Base-by-base conservation (phyloP, 2,797 vertebrate genomes). In the Tragelaphus eurycerus region DNA sequence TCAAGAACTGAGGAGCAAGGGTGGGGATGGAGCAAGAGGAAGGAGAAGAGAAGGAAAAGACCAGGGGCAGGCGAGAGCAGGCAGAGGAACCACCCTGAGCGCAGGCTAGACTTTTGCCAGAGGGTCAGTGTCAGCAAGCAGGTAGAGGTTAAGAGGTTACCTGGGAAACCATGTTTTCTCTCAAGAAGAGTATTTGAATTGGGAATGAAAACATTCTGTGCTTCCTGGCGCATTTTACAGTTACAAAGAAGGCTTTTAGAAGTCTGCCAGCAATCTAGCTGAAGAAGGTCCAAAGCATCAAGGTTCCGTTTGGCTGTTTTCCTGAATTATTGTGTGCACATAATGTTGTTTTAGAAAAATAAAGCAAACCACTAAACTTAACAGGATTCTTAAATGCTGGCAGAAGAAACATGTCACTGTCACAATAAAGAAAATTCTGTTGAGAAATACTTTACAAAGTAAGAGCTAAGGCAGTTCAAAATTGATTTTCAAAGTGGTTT, bases 171-270 rank as follows among this genome's bases (percentile, higher is more conserved):
- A 27, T 0, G 0, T 62, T 93, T 98, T 91, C 79, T 92, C 2
- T 4, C 4, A 1, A 95, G 93, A 97, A 98, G 92, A 95, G 95
- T 91, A 95, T 74, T 38, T 93, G 89, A 98, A 97, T 19, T 83
- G 92, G 92, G 48, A 79, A 38, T 87, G 95, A 96, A 98, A 98
- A 93, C 86, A 97, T 94, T 93, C 86, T 93, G 71, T 0, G 0
- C 52, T 97, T 98, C 97, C 93, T 79, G 93, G 85, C 52, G 91
- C 55, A 89, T 50, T 94, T 98, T 96, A 96, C 86, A 98, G 86
- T 97, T 97, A 95, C 98, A 98, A 97, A 94, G 95, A 82, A 82
- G 31, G 96, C 84, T 38, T 97, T 95, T 97, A 76, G 96, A 97
- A 96, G 25, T 83, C 79, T 0, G n/a, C 94, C 94, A 98, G 93